A percentile compares a stretch with the other conserved stretches of the same genome.
These are phyloP conservation scores for Camponotus fellah DNA, from an alignment of 2,888 invertebrate genomes.

Conservation along the genomic window DNA sequence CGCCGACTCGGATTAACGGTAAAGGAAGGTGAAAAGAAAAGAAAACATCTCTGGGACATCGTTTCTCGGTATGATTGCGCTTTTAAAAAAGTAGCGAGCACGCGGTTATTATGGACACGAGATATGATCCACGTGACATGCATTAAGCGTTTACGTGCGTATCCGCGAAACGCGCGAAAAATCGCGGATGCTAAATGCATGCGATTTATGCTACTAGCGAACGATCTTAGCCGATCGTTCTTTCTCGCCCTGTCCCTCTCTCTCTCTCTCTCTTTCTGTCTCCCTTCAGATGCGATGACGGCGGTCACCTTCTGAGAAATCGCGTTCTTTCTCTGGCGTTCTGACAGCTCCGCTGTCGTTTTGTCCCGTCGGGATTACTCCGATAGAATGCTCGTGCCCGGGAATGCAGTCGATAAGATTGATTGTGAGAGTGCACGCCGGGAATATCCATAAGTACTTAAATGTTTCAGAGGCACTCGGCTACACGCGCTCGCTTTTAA, in stretches of 20 bases:
- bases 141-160: conserved; percentile 71
- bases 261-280: background rate
- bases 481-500: conserved; percentile 34
- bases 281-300: conserved; percentile 1
- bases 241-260: background rate
- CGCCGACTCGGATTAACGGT: conserved; percentile 64
- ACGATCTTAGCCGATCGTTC: conserved; percentile 73
- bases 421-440: conserved; percentile 33
- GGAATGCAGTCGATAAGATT: conserved; percentile 58
- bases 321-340: conserved; percentile 56
- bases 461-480: conserved; percentile 28
- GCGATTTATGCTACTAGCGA: conserved; percentile 76
- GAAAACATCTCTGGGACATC: conserved; percentile 47
- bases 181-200: conserved; percentile 77
- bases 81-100: conserved; percentile 64
- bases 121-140: conserved; percentile 72
- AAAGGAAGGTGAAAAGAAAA: conserved; percentile 44
- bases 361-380: conserved; percentile 52
- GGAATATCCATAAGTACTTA: conserved; percentile 45
- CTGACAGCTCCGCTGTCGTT: conserved; percentile 58
- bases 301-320: conserved; percentile 43
- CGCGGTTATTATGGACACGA: conserved; percentile 53
- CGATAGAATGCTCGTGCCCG: conserved; percentile 38
- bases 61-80: conserved; percentile 40
- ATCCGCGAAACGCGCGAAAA: conserved; percentile 71